Percentiles rank a stretch among this genome's conserved stretches.
Conservation (phyloP, 2,797 vertebrate genomes). For the Champsocephalus gunnari region DNA sequence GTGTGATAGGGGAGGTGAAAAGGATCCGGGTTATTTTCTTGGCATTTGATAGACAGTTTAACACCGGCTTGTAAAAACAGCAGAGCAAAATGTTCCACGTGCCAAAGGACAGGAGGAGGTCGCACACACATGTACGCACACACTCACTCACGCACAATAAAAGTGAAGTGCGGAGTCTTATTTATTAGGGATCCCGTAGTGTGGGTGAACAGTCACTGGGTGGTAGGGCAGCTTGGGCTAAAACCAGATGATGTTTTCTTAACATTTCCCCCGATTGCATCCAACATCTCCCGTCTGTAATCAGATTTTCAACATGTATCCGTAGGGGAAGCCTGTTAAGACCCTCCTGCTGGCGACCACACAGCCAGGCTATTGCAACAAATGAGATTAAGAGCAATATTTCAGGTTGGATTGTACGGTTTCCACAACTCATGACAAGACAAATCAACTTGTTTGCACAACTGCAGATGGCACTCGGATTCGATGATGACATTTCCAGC, state of each 20-base stretch:
- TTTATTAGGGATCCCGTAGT: slow-evolving; percentile 66
- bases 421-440: slow-evolving; percentile 31
- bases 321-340: slow-evolving; percentile 31
- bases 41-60: slow-evolving; percentile 81
- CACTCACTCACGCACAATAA: slow-evolving; percentile 49
- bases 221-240: slow-evolving; percentile 43
- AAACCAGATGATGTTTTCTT: slow-evolving; percentile 68
- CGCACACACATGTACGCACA: slow-evolving; percentile 42
- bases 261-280: slow-evolving; percentile 70
- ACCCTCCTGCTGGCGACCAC: slow-evolving; percentile 45
- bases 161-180: slow-evolving; percentile 61
- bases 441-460: slow-evolving; percentile 38
- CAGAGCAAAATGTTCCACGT: slow-evolving; percentile 78
- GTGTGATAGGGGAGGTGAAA: slow-evolving; percentile 46
- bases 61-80: slow-evolving; percentile 79
- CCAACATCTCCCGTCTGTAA: slow-evolving; percentile 48
- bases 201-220: slow-evolving; percentile 70
- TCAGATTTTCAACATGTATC: slow-evolving; percentile 65
- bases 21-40: slow-evolving; percentile 74
- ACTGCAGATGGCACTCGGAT: slow-evolving; percentile 11
- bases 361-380: slow-evolving; percentile 31
- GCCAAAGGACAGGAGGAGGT: slow-evolving; percentile 67
- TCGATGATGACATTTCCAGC: slow-evolving; percentile 43
- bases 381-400: slow-evolving; percentile 41
- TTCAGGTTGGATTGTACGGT: slow-evolving; percentile 31